Conservation (phyloP, 2,113 vertebrate species). For the Tonatia bakeri region DNA sequence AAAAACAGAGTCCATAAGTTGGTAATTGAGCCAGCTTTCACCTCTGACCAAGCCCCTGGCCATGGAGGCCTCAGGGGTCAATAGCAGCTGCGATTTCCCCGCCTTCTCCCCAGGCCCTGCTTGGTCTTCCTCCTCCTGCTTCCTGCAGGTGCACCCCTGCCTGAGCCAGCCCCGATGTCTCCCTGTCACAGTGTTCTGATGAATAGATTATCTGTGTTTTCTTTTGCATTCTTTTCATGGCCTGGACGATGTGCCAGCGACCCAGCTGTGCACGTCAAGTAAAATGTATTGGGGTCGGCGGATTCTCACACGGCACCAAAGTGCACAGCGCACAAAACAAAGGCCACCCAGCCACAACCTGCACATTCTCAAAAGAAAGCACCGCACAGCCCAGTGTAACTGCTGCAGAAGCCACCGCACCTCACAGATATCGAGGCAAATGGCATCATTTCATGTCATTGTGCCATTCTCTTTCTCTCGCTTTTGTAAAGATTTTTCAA, state of each 20-base stretch:
- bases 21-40: background rate
- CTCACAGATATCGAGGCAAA: rapidly evolving
- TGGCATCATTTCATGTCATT: background rate
- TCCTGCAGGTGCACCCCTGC: slow-evolving; percentile 26
- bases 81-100: slow-evolving; percentile 18
- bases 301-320: slow-evolving; percentile 29
- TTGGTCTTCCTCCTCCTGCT: background rate
- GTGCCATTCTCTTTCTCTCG: background rate
- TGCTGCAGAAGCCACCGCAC: rapidly evolving
- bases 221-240: slow-evolving; percentile 59
- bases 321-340: background rate
- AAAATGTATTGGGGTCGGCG: slow-evolving; percentile 59
- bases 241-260: slow-evolving; percentile 19
- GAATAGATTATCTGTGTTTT: slow-evolving; percentile 59
- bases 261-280: slow-evolving; percentile 70
- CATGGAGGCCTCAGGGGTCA: background rate
- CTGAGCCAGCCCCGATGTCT: background rate
- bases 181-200: slow-evolving; percentile 42
- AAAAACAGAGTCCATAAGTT: background rate
- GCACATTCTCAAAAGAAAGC: slow-evolving; percentile 33
- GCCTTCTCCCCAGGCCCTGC: background rate
- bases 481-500: slow-evolving; percentile 10
- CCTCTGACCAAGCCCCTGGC: background rate
- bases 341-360: background rate
- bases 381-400: background rate